Evolutionary conservation across 64 coral and sea anemone genomes (phyloP), one percentile per base, ranked within the genome.

Genomic region (Dendronephthya gigantea): DNA sequence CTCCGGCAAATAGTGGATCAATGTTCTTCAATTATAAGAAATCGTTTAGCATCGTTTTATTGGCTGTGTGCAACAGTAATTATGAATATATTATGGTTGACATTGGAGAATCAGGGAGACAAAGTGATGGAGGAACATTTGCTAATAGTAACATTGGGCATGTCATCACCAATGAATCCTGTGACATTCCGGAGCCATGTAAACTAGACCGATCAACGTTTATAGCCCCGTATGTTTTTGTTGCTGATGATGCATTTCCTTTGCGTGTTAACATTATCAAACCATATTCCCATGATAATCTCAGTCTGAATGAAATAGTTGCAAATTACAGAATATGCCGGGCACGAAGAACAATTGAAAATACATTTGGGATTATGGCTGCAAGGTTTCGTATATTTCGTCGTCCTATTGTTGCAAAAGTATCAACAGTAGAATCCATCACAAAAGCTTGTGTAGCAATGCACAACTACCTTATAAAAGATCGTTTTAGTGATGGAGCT

Each of bases 171-270:
- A 16, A 40, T 16, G 38, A 27, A 9, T 38, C 7, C 2, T 35
- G 30, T 8, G 7, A 35, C 22, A 16, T 82, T 19, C 81, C 81
- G 38, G 34, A 82, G 7, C 81, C 81, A 82, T 35, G 33, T 19
- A 23, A 19, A 7, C 23, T 82, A 7, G 33, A 34, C 19, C 7
- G 16, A 22, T 82, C 81, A 82, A 32, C 22, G 9, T 31, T 82
- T 19, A 39, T 82, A 9, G 81, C 81, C 5, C 81, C 81, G 11
- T 82, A 38, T 35, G 81, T 82, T 23, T 0, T 82, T 39, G 16
- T 82, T 16, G 81, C 81, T 82, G 81, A 82, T 82, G 81, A 82
- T 19, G 81, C 81, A 38, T 82, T 38, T 82, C 81, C 81, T 17
- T 40, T 82, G 16, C 32, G 34, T 22, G 33, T 40, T 9, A 34